Conservation (phyloP, 2,797 vertebrate genomes). For the Spinus olivaceus region DNA sequence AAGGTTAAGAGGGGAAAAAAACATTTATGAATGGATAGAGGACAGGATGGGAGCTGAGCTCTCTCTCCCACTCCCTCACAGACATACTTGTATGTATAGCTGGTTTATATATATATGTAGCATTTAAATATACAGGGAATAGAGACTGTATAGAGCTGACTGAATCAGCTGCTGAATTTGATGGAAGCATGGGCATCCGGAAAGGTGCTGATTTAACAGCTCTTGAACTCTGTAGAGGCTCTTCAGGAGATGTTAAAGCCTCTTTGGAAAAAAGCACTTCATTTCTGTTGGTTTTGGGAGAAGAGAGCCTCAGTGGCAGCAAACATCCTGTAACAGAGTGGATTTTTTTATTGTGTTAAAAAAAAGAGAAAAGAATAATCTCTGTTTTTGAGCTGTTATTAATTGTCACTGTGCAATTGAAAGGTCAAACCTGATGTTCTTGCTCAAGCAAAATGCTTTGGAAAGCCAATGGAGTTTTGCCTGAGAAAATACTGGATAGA, state of each 20-base stretch:
- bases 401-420: conserved; percentile 49
- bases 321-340: neutral
- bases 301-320: neutral
- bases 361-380: neutral
- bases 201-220: conserved; percentile 29
- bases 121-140: neutral
- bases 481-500: conserved; percentile 56
- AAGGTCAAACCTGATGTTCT: conserved; percentile 58
- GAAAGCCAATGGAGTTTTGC: conserved; percentile 60
- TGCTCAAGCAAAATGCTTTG: conserved; percentile 21
- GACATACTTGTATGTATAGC: neutral
- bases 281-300: conserved; percentile 40
- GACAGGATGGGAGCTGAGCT: neutral
- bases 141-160: no score
- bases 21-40: neutral
- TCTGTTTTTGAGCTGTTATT: conserved; percentile 50
- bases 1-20: conserved; percentile 16
- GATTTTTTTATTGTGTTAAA: conserved; percentile 22
- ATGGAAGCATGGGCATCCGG: neutral
- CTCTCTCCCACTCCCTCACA: neutral
- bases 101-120: neutral
- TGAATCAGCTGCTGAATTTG: neutral
- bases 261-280: neutral
- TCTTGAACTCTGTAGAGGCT: neutral
- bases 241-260: neutral